Conservation (phyloP, 2,113 vertebrate genomes). For the Dermatemys mawii region DNA sequence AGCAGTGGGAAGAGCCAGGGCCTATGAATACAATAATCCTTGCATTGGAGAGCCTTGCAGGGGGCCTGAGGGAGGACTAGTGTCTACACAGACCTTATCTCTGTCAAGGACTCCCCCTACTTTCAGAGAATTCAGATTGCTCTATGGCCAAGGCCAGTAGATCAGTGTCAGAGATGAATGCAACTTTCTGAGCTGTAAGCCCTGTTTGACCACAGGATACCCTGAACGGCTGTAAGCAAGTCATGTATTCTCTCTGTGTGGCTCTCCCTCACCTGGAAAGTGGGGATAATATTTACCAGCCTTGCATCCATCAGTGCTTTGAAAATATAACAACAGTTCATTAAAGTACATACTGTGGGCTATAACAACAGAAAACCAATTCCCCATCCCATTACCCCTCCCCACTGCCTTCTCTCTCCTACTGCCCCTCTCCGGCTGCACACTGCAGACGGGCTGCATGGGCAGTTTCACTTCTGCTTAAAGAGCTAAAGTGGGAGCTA, state of each 20-base stretch:
- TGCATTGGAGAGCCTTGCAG: neutral
- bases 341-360: neutral
- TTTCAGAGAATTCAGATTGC: neutral
- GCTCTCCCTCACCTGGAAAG: neutral
- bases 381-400: neutral
- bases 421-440: neutral
- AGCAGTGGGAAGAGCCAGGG: neutral
- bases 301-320: neutral
- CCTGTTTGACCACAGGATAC: neutral
- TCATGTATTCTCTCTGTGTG: neutral
- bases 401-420: neutral
- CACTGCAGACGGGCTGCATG: neutral
- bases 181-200: neutral
- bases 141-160: neutral
- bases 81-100: neutral
- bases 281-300: neutral
- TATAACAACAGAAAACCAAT: neutral
- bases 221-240: too few species aligned
- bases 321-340: neutral
- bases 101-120: neutral
- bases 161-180: neutral
- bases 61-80: neutral
- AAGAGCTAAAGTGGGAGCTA: rapidly evolving
- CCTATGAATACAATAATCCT: neutral
- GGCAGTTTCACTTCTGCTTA: neutral